These are phyloP conservation scores for Xyrauchen texanus DNA, from an alignment of 2,113 vertebrate species.

Conservation along the genomic window DNA sequence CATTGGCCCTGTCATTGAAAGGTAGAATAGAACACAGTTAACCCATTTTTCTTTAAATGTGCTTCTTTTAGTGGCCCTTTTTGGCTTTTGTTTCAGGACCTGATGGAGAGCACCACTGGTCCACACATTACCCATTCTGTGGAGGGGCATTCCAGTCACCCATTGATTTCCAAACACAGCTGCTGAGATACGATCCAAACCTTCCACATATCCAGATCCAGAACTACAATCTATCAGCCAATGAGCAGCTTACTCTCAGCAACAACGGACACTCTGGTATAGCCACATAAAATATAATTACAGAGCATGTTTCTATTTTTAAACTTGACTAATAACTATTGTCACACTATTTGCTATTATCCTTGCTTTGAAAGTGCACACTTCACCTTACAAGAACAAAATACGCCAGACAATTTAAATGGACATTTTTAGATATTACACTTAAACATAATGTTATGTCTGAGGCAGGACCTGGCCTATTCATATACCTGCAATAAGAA, in stretches of 20 bases:
- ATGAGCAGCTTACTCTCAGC: slow-evolving; percentile 80
- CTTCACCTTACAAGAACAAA: too few species aligned
- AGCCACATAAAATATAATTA: background rate
- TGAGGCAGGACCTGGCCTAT: too few species aligned
- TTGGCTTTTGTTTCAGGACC: slow-evolving; percentile 71
- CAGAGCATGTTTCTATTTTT: background rate
- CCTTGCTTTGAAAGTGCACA: too few species aligned
- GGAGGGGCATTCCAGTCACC: slow-evolving; percentile 89
- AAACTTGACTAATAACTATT: background rate
- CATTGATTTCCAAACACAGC: slow-evolving; percentile 83
- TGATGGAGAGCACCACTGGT: slow-evolving; percentile 83
- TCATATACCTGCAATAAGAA: background rate
- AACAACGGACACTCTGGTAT: slow-evolving; percentile 87
- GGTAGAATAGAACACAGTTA: background rate
- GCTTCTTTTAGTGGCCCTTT: background rate
- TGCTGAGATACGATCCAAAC: slow-evolving; percentile 83
- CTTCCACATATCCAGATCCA: slow-evolving; percentile 81
- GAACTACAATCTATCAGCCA: slow-evolving; percentile 80
- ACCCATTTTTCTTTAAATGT: background rate
- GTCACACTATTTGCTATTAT: background rate
- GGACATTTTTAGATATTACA: background rate
- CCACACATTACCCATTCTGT: slow-evolving; percentile 82
- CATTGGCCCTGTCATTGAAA: too few species aligned
- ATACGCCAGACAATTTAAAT: background rate
- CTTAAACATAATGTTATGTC: slow-evolving; percentile 12